Conservation (phyloP, 2,113 vertebrate genomes). For the Protomyctophum bolini region DNA sequence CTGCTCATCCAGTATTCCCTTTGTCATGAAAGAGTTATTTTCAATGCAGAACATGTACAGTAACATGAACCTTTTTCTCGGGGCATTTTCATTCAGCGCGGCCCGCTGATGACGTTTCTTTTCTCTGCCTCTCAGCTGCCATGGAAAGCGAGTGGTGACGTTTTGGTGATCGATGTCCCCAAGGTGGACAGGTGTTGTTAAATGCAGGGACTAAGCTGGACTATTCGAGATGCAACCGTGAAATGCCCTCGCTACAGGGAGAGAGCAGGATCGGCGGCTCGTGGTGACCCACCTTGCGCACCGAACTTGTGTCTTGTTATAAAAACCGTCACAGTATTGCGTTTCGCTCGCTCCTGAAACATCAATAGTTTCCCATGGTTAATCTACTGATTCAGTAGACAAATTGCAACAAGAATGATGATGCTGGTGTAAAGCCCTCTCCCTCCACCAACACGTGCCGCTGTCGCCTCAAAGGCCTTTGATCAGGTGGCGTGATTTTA, state of each 20-base stretch:
- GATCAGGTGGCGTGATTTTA: conserved; percentile 79
- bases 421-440: conserved; percentile 56
- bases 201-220: conserved; percentile 17
- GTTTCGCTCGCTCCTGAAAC: conserved; percentile 72
- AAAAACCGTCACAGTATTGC: conserved; percentile 44
- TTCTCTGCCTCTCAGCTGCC: conserved; percentile 60
- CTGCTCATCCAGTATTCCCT: conserved; percentile 43
- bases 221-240: not conserved
- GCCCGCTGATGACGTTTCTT: conserved; percentile 44
- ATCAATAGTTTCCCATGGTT: conserved; percentile 72
- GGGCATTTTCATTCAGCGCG: conserved; percentile 39
- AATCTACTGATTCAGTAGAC: conserved; percentile 69
- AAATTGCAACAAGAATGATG: conserved; percentile 68
- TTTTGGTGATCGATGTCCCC: conserved; percentile 23
- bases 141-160: conserved; percentile 34
- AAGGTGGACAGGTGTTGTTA: conserved; percentile 45
- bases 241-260: not conserved
- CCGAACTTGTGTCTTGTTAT: not conserved
- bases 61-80: conserved; percentile 57
- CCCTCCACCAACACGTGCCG: conserved; percentile 69
- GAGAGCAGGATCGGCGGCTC: not conserved
- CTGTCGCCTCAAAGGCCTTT: conserved; percentile 75
- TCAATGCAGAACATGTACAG: conserved; percentile 43
- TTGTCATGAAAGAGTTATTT: conserved; percentile 60
- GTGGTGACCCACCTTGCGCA: not conserved